Base-by-base conservation (phyloP, 2,113 vertebrate species). In the Casuarius casuarius region DNA sequence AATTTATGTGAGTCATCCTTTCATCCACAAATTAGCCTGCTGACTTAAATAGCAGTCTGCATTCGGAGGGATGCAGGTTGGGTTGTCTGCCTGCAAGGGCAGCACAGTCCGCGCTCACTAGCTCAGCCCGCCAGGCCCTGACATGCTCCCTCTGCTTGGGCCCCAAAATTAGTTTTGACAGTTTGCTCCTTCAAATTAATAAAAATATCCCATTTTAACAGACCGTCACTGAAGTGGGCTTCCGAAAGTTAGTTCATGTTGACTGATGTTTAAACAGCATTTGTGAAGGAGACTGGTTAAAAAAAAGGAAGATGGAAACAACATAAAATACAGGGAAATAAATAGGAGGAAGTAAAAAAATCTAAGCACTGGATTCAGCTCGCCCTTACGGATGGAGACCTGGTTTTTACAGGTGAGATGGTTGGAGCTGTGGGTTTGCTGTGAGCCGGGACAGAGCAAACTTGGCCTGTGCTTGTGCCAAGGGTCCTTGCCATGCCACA, bases 31-130 rank as follows among this genome's bases (percentile, higher is more conserved):
- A 89, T 67, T 63, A 71, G 28, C 25, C 38, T 1, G 12, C 1
- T 84, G 91, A 65, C 52, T 86, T 72, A 44, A 82, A 25, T 11
- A 65, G 13, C 79, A 35, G 22, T 29, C 74, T 42, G 58, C 14
- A 90, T 8, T 2, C 46, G 1, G 31, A 52, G 38, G 61, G 93
- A 62, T 67, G 75, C 51, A 65, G 86, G 83, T 90, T 91, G 88
- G 66, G 84, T 67, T 89, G 77, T 31, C 76, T 7, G 51, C 22
- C 23, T 52, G 51, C 51, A 52, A 25, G 22, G 11, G 51, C 51
- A 52, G 35, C 14, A 3, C 21, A 52, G 51, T 25, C 17, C 5
- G 15, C 46, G 40, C 1, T 1, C 51, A 51, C 1, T 2, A 14
- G 80, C 76, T 80, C 48, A 65, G 63, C 52, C 59, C 35, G n/a